Base-by-base conservation (phyloP, 2,888 invertebrate species). In the Drosophila yooni region DNA sequence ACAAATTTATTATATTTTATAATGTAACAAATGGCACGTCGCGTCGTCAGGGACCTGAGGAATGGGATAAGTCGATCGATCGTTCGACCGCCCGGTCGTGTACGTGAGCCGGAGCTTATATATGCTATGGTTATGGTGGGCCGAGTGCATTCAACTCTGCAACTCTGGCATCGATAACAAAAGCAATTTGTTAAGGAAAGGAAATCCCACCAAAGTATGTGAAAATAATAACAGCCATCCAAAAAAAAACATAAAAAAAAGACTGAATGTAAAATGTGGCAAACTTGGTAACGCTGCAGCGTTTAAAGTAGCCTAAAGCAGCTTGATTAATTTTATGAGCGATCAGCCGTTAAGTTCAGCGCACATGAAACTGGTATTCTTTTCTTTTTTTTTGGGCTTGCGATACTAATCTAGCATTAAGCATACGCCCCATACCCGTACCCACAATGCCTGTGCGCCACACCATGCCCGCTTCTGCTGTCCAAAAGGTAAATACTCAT, bases 311-410 rank as follows among this genome's bases (percentile, higher is more conserved):
- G 89, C 91, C 89, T 89, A 85, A 91, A 91, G 91, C 89, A 91
- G 91, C 91, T 92, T 92, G 92, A 92, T 92, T 92, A 92, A 92
- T 91, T 91, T 91, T 92, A 91, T 92, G 92, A 91, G 92, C 92
- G 92, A 92, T 92, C 92, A 92, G 92, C 92, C 93, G 92, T 92
- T 92, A 92, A 92, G 86, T 92, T 92, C 86, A 77, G 88, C 88
- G 88, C 86, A 89, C 89, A 89, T 78, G 75, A 81, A 89, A 82
- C 56, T 56, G 18, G 54, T 25, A 36, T 38, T 54, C 54, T 18
- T 25, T 18, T 21, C 21, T 21, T 27, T 29, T 2, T 34, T 51
- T 61, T n/a, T 38, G 33, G 0, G 25, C 46, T 79, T 58, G 83
- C 89, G 90, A 90, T 90, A 74, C 48, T 82, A 84, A 89, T 89